These are phyloP conservation scores for Polietes domitor DNA, from an alignment of 2,888 invertebrate genomes.

Conservation along the genomic window DNA sequence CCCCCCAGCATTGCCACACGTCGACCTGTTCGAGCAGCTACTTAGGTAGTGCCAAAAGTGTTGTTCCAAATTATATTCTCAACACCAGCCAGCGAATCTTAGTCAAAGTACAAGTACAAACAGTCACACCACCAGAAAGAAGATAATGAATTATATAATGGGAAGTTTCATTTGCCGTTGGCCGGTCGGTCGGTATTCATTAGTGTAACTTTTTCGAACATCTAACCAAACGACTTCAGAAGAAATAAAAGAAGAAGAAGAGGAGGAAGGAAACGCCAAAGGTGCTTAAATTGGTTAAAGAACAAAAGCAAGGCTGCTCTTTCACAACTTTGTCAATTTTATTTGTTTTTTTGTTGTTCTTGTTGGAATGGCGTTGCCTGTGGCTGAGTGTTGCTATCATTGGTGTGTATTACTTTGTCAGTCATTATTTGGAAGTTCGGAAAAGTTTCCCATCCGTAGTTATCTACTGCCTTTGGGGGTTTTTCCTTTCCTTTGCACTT, in stretches of 20 bases:
- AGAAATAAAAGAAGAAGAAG: constrained; percentile 22
- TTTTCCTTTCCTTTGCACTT: background rate
- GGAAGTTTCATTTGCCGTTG: background rate
- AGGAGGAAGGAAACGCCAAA: constrained; percentile 44
- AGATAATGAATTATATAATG: background rate
- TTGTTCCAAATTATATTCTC: constrained; percentile 44
- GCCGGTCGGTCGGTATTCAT: constrained; percentile 28
- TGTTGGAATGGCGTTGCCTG: background rate
- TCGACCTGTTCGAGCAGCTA: too few relatives aligned
- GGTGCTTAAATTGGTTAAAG: constrained; percentile 32
- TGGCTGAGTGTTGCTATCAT: background rate
- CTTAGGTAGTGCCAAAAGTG: constrained; percentile 27
- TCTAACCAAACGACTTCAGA: background rate
- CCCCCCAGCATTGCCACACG: too few relatives aligned
- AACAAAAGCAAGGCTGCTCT: background rate
- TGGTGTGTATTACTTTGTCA: background rate
- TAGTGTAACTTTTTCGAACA: constrained; percentile 30
- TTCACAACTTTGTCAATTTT: constrained; percentile 39
- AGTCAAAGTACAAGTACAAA: background rate
- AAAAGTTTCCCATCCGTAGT: background rate
- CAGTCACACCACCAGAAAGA: background rate
- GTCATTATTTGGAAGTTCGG: background rate
- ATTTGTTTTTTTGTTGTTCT: background rate
- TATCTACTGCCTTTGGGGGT: background rate
- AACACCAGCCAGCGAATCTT: background rate